A percentile compares a stretch with the other conserved stretches of the same genome.
These are phyloP conservation scores for Amazona ochrocephala DNA, from an alignment of 2,797 vertebrate species.

Conservation along the genomic window DNA sequence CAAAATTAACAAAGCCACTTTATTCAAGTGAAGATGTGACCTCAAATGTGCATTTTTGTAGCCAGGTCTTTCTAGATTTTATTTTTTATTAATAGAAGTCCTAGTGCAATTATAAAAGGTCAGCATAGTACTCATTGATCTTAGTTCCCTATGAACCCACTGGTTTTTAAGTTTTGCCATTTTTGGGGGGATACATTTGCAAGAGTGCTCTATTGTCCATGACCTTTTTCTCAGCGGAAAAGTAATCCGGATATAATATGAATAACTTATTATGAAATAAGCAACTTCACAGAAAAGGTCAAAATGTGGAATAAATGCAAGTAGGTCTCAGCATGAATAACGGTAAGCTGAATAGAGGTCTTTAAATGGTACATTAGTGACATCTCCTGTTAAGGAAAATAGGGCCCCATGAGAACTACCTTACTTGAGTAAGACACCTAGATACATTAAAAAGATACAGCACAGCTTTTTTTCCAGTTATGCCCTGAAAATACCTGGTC, in stretches of 20 bases:
- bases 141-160: not conserved
- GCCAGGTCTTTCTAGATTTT: not conserved
- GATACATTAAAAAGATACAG: not conserved
- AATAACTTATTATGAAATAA: slow-evolving; percentile 48
- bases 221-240: slow-evolving; percentile 19
- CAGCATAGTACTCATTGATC: not conserved
- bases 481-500: not conserved
- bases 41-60: not conserved
- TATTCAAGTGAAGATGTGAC: not conserved
- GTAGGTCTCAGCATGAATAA: not conserved
- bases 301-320: slow-evolving; percentile 13
- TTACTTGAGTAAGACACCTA: not conserved
- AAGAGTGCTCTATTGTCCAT: not conserved
- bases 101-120: slow-evolving; percentile 1
- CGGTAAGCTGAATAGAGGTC: not conserved
- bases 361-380: not conserved
- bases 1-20: not conserved
- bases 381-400: not conserved
- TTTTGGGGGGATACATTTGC: not conserved
- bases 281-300: slow-evolving; percentile 31
- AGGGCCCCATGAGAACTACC: not conserved
- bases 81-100: not conserved
- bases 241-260: not conserved
- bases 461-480: not conserved
- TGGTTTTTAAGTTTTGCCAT: not conserved